Base-by-base conservation (phyloP, 92 coral and sea anemone species). In the Scolanthus callimorphus region DNA sequence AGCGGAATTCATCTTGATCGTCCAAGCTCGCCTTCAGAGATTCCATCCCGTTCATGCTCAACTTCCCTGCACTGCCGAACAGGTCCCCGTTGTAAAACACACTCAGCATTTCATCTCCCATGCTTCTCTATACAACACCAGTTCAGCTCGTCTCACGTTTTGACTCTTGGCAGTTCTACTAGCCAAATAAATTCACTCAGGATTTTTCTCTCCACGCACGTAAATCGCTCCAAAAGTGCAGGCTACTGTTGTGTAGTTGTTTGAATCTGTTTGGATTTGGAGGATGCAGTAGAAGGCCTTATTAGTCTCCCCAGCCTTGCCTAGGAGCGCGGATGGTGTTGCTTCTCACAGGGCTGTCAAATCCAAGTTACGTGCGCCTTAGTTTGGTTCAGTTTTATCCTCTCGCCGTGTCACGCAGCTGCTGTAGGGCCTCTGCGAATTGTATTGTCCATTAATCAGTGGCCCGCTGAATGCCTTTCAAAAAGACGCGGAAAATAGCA, bases 81-180 rank as follows among this genome's bases (percentile, higher is more conserved):
- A 94, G 81, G 39, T 94, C 99, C 58, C 96, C 96, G 68, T 79
- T 84, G 66, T 94, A 89, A 49, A 94, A 94, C 2, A 88, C 87
- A 31, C 85, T 94, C 65, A 94, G 49, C 99, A 94, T 94, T 64
- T 94, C 99, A 62, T 94, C 99, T 22, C 99, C 99, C 99, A 94
- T 94, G 63, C 65, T 81, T 63, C 46, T 6, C n/a, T n/a, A n/a
- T n/a, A n/a, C n/a, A n/a, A n/a, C n/a, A n/a, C n/a, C n/a, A n/a
- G n/a, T n/a, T n/a, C n/a, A n/a, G n/a, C n/a, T n/a, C n/a, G n/a
- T n/a, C n/a, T n/a, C n/a, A n/a, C n/a, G n/a, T n/a, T n/a, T n/a
- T n/a, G n/a, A n/a, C n/a, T n/a, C n/a, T n/a, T n/a, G n/a, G n/a
- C n/a, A n/a, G n/a, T n/a, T n/a, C n/a, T n/a, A n/a, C n/a, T n/a